phyloP scores from a whole-genome alignment of 2,113 vertebrate species.

The Tiliqua scincoides region DNA sequence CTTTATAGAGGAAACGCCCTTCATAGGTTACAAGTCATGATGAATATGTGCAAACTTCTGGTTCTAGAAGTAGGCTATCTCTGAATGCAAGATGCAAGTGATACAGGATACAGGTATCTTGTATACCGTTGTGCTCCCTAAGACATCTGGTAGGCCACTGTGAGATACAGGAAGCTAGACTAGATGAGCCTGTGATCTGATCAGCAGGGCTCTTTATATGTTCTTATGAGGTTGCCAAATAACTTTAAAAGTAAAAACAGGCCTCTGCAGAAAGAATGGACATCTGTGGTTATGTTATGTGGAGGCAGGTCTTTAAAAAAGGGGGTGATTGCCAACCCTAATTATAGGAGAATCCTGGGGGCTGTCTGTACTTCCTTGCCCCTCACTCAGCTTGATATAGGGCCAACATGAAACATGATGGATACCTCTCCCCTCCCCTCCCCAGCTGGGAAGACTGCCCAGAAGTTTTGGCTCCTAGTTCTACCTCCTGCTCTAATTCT shows the following conservation, averaged over 20 bases:
- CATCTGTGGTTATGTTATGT: neutral
- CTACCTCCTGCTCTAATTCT: constrained; percentile 23
- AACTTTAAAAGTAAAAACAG: neutral
- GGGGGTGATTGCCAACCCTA: neutral
- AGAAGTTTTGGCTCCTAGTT: constrained; percentile 17
- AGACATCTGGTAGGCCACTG: too few species aligned
- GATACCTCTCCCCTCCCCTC: neutral
- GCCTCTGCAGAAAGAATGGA: neutral
- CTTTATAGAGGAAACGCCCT: too few species aligned
- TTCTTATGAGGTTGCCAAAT: neutral
- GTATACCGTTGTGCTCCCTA: too few species aligned
- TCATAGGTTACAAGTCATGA: too few species aligned
- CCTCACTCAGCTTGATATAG: neutral
- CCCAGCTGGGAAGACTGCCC: constrained; percentile 18
- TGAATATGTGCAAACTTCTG: too few species aligned
- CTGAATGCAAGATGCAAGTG: too few species aligned
- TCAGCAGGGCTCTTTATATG: too few species aligned
- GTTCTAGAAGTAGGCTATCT: too few species aligned
- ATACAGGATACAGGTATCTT: too few species aligned
- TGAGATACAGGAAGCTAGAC: too few species aligned
- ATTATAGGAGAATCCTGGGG: neutral
- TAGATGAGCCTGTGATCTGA: too few species aligned
- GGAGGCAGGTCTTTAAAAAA: neutral
- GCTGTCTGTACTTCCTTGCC: neutral
- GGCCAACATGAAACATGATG: constrained; percentile 10